A percentile compares a stretch with the other conserved stretches of the same genome.
These are phyloP conservation scores for Campodea augens DNA, from an alignment of 1,140 invertebrate species.

Conservation along the genomic window DNA sequence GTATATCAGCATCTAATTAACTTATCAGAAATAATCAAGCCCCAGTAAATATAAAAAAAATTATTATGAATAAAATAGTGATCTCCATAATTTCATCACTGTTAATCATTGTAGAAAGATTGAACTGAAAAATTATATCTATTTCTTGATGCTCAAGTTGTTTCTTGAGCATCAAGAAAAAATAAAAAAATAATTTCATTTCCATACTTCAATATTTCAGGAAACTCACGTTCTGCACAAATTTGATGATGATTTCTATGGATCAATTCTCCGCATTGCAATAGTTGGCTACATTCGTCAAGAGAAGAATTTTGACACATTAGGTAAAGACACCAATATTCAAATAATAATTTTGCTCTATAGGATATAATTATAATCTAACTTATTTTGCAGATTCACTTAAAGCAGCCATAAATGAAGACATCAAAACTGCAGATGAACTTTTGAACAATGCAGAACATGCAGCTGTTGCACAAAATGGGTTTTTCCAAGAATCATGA, in stretches of 20 bases:
- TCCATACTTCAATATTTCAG: constrained; percentile 27
- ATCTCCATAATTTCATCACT: too few relatives aligned
- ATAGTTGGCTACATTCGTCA: constrained; percentile 63
- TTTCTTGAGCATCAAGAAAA: too few relatives aligned
- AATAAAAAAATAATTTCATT: too few relatives aligned
- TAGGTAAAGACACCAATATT: constrained; percentile 27
- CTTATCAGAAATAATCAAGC: too few relatives aligned
- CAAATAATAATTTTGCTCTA: not conserved
- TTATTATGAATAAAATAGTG: too few relatives aligned
- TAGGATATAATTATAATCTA: not conserved
- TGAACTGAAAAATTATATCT: too few relatives aligned
- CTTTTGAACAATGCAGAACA: constrained; percentile 31
- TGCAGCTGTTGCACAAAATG: too few relatives aligned
- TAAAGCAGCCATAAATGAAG: constrained; percentile 49
- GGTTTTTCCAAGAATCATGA: constrained; percentile 19
- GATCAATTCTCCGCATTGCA: constrained; percentile 50
- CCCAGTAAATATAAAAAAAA: too few relatives aligned
- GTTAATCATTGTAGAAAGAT: too few relatives aligned
- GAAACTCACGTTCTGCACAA: constrained; percentile 80
- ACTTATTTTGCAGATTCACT: constrained; percentile 36
- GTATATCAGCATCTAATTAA: too few relatives aligned
- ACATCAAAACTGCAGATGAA: constrained; percentile 43
- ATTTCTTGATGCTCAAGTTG: too few relatives aligned
- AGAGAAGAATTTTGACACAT: constrained; percentile 58
- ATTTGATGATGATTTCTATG: constrained; percentile 77